Conservation (phyloP, 2,888 invertebrate species). For the Lepidonotus clava region DNA sequence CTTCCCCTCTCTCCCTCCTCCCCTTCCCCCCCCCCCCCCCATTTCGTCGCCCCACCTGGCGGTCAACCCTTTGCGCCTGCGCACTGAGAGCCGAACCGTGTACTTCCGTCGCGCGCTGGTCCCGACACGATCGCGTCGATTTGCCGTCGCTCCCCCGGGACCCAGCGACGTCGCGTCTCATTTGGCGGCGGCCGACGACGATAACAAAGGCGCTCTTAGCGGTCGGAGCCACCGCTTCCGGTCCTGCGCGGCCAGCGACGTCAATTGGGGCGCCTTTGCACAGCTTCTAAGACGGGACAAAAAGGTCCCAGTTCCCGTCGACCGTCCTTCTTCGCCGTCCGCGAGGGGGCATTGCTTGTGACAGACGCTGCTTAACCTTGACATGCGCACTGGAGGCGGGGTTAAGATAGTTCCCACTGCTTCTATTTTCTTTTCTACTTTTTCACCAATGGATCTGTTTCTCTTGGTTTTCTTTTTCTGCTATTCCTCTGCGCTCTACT, state of each 20-base stretch:
- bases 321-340: neutral
- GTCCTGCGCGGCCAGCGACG: neutral
- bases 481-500: too few relatives aligned
- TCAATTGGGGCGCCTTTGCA: neutral
- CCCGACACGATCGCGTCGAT: slow-evolving; percentile 43
- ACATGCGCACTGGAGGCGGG: slow-evolving; percentile 1
- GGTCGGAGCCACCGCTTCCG: slow-evolving; percentile 12
- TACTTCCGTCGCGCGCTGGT: neutral
- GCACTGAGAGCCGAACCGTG: slow-evolving; percentile 45
- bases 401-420: slow-evolving; percentile 33
- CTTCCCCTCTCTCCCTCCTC: neutral
- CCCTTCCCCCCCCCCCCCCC: neutral
- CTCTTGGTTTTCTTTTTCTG: too few relatives aligned
- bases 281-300: neutral
- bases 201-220: slow-evolving; percentile 36
- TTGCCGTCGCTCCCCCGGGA: neutral
- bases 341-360: neutral
- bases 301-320: neutral
- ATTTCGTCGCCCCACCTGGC: neutral
- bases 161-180: slow-evolving; percentile 21
- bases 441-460: too few relatives aligned
- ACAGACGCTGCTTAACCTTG: slow-evolving; percentile 8
- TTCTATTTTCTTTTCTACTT: too few relatives aligned
- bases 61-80: neutral
- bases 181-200: slow-evolving; percentile 1